Base-by-base conservation (phyloP, 2,888 invertebrate genomes). In the Apodemia hepburni region DNA sequence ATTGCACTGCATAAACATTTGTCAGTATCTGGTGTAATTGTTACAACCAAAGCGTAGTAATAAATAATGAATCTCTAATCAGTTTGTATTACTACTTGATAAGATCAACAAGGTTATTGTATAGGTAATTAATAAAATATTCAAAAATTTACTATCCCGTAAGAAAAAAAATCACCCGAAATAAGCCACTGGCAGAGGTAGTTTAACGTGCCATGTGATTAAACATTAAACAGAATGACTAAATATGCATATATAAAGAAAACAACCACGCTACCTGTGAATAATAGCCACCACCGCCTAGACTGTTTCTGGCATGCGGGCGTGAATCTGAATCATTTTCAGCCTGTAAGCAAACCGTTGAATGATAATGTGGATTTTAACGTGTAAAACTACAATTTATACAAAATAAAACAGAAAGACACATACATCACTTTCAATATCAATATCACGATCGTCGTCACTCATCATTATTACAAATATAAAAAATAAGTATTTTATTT, bases 341-440 rank as follows among this genome's bases (percentile, higher is more conserved):
- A 75, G 96, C 96, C 96, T 96, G 87, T 71, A 89, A 90, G 68
- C 68, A 51, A 42, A 59, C 58, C 45, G 45, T 45, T 45, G 45
- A n/a, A 7, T 45, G 45, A 45, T n/a, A 45, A 7, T 17, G 6
- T n/a, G 7, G 45, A 45, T 45, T 45, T 45, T 7, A 45, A n/a
- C 15, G n/a, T 15, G 27, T 6, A n/a, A 29, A 54, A 54, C 27
- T 27, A 54, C 51, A 51, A 12, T 54, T 54, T 27, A 15, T 29
- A 54, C 12, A 15, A n/a, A 54, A 62, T 62, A 60, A 63, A 61
- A 61, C 29, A 68, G 65, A 66, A 66, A 64, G 67, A 70, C 69
- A 94, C 97, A 94, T 93, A 98, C 98, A 93, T 98, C 98, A 93
- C 98, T 98, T 93, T 98, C 97, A 79, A 97, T 96, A 87, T 98